These are phyloP conservation scores for Rhea americana DNA, from an alignment of 2,113 vertebrate genomes.

Conservation along the genomic window DNA sequence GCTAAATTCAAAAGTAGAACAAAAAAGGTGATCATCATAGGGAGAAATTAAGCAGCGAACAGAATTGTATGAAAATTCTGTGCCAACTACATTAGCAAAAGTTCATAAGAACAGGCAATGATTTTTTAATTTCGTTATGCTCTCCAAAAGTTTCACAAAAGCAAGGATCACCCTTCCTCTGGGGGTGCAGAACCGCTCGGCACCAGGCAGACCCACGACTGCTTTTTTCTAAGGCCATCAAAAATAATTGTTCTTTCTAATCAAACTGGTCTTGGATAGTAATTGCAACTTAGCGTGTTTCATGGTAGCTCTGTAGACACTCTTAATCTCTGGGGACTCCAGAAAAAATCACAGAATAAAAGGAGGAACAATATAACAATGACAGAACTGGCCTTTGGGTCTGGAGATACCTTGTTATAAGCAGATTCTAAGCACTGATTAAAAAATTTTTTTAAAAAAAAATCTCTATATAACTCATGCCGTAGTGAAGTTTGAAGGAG, in stretches of 20 bases:
- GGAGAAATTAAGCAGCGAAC: background rate
- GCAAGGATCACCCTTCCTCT: background rate
- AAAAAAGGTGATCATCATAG: background rate
- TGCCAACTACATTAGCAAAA: background rate
- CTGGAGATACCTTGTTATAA: background rate
- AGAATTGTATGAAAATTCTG: background rate
- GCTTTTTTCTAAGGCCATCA: background rate
- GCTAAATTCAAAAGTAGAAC: background rate
- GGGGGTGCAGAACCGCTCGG: background rate
- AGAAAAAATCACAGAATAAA: background rate
- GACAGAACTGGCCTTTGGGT: background rate
- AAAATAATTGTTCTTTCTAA: background rate
- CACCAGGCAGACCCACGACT: accelerated
- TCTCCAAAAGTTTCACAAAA: background rate
- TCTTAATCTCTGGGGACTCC: background rate
- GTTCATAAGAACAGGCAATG: background rate
- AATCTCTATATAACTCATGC: background rate
- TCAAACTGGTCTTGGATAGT: background rate
- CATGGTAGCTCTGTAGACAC: background rate
- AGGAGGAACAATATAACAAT: background rate
- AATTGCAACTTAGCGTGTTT: background rate
- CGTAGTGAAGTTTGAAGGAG: background rate
- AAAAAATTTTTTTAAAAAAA: background rate
- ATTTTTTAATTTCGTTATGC: background rate
- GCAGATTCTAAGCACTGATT: background rate